Percentiles rank a stretch among this genome's conserved stretches.
Conservation (phyloP, 92 coral and sea anemone species). For the Zoanthus sociatus region DNA sequence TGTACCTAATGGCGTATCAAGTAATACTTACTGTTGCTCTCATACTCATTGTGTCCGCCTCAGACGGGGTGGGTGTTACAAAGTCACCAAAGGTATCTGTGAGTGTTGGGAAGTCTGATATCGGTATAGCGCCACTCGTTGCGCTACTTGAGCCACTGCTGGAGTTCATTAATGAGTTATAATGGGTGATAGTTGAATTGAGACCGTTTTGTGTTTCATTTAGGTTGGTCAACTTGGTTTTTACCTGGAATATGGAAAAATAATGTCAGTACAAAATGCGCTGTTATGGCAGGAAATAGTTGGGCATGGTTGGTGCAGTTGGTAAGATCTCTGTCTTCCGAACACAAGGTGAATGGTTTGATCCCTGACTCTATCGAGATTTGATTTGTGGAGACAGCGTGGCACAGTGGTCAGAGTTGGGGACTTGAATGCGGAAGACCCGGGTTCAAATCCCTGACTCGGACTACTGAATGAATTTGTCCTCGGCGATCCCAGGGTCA, state of each 20-base stretch:
- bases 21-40: constrained; percentile 91
- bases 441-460: no score
- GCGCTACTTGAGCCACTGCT: constrained; percentile 64
- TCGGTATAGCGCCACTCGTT: constrained; percentile 72
- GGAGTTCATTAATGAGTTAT: constrained; percentile 92
- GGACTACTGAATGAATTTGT: no score
- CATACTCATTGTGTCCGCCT: constrained; percentile 98
- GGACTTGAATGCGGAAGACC: no score
- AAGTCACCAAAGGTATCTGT: constrained; percentile 87
- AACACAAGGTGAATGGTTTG: no score
- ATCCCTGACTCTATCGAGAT: no score
- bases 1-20: no score
- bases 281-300: no score
- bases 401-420: no score
- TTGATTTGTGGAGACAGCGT: no score
- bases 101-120: constrained; percentile 91
- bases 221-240: constrained; percentile 84
- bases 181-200: constrained; percentile 88
- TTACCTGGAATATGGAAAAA: constrained; percentile 62
- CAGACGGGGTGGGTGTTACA: constrained; percentile 98
- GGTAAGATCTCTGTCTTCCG: no score
- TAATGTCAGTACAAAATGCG: constrained; percentile 30
- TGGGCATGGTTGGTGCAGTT: no score
- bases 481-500: no score
- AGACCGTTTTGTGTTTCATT: constrained; percentile 92